Base-by-base conservation (phyloP, 2,888 invertebrate genomes). In the Cremastobaeus sp. region DNA sequence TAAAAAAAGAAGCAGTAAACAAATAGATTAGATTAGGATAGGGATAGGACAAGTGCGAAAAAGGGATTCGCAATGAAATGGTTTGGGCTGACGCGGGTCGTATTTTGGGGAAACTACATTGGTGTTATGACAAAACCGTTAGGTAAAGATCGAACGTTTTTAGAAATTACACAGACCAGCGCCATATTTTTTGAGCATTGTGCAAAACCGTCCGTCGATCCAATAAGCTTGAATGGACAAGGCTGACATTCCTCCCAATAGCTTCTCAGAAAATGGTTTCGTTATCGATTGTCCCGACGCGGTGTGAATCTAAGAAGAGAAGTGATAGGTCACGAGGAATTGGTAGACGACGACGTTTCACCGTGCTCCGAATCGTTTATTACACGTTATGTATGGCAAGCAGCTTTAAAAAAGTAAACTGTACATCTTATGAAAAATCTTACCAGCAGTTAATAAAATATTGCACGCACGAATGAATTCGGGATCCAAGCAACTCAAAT, bases 281-380 rank as follows among this genome's bases (percentile, higher is more conserved):
- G 17, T 41, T 75, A 71, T 75, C 71, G 74, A 75, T 71, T 71
- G 45, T 62, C 50, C 65, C 12, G 60, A 66, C 34, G 70, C 66
- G 50, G 52, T 62, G 70, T 57, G 60, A 74, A 74, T 74, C 60
- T 69, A 55, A 55, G 60, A 74, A 65, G 59, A 65, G 55, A 60
- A 65, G 48, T 60, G 65, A 54, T 65, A 65, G 70, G 65, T 74
- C 69, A 64, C 65, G 55, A 41, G 50, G 41, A 60, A 57, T 39
- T 62, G 35, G 14, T 32, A 34, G 68, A 52, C 54, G 66, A 48
- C 35, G 37, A 59, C 47, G 62, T 32, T 68, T 30, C 48, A 20
- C 41, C 62, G 68, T 73, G 73, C 57, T 41, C 37, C 37, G 68
- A 68, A 73, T 73, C 39, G 28, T 62, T 73, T 73, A 68, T 68